Base-by-base conservation (phyloP, 2,797 vertebrate species). In the Sebastes umbrosus region DNA sequence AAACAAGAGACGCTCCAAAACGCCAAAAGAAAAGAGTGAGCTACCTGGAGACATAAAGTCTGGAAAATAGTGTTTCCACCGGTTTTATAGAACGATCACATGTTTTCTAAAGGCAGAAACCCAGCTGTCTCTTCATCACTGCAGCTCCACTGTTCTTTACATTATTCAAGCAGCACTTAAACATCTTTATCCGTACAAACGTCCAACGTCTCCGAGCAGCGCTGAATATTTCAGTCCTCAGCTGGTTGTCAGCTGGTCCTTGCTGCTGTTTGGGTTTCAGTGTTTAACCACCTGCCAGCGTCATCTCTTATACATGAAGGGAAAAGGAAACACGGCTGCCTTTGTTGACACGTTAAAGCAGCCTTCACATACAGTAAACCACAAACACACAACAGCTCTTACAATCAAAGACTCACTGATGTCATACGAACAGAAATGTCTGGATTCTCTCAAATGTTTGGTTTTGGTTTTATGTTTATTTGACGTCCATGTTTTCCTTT, bases 291-390 rank as follows among this genome's bases (percentile, higher is more conserved):
- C 29, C 59, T 62, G 59, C 59, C 58, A 20, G 20, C 20, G 0
- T 52, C 36, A 59, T 87, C 22, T 46, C 16, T 79, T 58, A 73
- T 12, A 64, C 65, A 82, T 36, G 31, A 18, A 54, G 39, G 29
- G 18, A 18, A 11, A 29, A 60, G 58, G 58, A 20, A 31, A 60
- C 46, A 50, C 3, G 46, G 46, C 46, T 50, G 46, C 27, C 58
- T 31, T 31, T 60, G 58, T 20, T 60, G 27, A 60, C 58, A 4
- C 10, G 27, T 18, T 29, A 14, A 55, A 55, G 22, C 54, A 55
- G 54, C 43, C 16, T 18, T 46, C 43, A 46, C 43, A 20, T 8
- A 8, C 46, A 46, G 43, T 46, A 46, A 14, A 46, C 43, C 43
- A 18, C 1, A 46, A 46, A 18, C 46, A 46, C 43, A 46, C 6